These are phyloP conservation scores for Seira musarum DNA, from an alignment of 2,888 invertebrate species.

Conservation along the genomic window DNA sequence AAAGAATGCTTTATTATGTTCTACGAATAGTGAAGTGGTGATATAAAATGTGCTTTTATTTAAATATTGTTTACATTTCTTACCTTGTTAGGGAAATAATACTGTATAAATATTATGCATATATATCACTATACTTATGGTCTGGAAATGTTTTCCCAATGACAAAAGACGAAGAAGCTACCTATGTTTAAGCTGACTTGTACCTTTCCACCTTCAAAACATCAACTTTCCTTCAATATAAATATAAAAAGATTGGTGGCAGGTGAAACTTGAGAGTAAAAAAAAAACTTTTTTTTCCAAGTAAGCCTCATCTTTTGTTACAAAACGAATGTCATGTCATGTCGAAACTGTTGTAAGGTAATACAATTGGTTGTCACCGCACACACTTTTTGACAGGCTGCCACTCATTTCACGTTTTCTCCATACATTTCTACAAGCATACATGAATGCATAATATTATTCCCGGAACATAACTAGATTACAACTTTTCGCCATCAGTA, in stretches of 20 bases:
- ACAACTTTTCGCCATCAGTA: too few species aligned
- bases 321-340: constrained; percentile 20
- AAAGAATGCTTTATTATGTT: too few species aligned
- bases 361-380: constrained; percentile 39
- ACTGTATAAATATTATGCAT: too few species aligned
- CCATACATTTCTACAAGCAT: constrained; percentile 23
- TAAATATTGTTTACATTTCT: too few species aligned
- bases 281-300: constrained; percentile 27
- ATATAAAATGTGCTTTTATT: too few species aligned
- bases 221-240: constrained; percentile 25
- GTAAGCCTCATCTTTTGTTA: constrained; percentile 29
- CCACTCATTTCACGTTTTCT: constrained; percentile 37
- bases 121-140: too few species aligned
- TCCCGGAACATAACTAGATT: too few species aligned
- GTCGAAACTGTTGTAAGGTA: too few species aligned
- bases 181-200: background rate
- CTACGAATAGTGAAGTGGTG: too few species aligned
- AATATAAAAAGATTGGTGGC: background rate
- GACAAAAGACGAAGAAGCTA: too few species aligned
- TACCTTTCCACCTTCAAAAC: background rate
- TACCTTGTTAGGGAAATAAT: too few species aligned
- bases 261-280: constrained; percentile 11
- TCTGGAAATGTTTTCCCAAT: too few species aligned
- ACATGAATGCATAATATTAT: constrained; percentile 18
- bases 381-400: constrained; percentile 41